Conservation (phyloP, 2,113 vertebrate species). For the Camelus bactrianus region DNA sequence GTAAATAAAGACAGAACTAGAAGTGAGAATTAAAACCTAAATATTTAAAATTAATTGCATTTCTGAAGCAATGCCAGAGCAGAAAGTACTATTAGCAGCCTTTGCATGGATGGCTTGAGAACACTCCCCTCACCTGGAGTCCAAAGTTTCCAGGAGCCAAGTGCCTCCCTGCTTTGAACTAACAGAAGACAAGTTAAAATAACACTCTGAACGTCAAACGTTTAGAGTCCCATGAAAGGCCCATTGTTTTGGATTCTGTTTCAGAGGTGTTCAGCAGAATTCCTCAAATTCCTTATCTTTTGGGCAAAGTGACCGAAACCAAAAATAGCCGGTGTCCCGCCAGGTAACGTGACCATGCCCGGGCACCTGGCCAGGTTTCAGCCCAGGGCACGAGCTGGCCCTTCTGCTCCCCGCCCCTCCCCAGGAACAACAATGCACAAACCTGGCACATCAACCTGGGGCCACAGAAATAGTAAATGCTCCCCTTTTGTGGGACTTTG, state of each 20-base stretch:
- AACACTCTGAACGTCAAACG: conserved; percentile 77
- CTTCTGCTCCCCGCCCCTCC: conserved; percentile 77
- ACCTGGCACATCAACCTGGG: conserved; percentile 88
- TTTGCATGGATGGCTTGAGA: accelerated
- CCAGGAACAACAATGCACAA: conserved; percentile 88
- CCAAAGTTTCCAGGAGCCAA: not conserved
- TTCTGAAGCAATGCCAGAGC: not conserved
- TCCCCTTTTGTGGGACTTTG: conserved; percentile 89
- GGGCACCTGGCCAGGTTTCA: conserved; percentile 85
- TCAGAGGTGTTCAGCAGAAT: conserved; percentile 85
- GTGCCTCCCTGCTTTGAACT: not conserved
- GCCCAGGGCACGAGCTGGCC: conserved; percentile 60
- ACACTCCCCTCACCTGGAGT: too few relatives aligned
- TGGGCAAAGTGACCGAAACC: conserved; percentile 87
- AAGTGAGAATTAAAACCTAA: not conserved
- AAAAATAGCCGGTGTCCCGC: conserved; percentile 84
- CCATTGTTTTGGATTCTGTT: conserved; percentile 85
- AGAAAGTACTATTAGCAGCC: not conserved
- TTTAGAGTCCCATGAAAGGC: conserved; percentile 84
- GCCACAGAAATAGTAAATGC: conserved; percentile 86
- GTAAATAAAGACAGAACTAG: not conserved
- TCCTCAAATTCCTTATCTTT: conserved; percentile 89
- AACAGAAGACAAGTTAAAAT: conserved; percentile 74
- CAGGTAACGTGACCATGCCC: conserved; percentile 76
- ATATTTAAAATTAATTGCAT: not conserved